A percentile compares a stretch with the other conserved stretches of the same genome.
These are phyloP conservation scores for Agelastica alni DNA, from an alignment of 2,888 invertebrate genomes.

Conservation along the genomic window DNA sequence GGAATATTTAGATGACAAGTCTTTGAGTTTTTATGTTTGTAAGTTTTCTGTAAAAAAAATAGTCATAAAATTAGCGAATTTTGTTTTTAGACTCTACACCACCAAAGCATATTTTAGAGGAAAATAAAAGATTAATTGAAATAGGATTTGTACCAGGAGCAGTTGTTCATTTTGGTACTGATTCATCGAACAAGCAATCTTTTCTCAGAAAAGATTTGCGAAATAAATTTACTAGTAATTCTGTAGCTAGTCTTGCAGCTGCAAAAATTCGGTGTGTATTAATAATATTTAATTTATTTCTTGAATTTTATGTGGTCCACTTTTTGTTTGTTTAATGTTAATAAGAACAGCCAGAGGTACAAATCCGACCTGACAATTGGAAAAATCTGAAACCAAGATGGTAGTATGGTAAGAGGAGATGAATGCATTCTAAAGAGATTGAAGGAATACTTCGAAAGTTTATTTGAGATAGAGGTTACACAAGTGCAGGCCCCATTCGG, in stretches of 20 bases:
- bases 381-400: too few species aligned
- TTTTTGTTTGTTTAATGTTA: too few species aligned
- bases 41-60: constrained; percentile 54
- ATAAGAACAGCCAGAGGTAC: too few species aligned
- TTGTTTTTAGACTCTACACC: constrained; percentile 75
- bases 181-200: constrained; percentile 48
- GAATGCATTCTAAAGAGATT: too few species aligned
- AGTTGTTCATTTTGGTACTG: constrained; percentile 71
- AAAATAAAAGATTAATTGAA: constrained; percentile 68
- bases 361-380: too few species aligned
- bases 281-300: too few species aligned
- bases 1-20: constrained; percentile 68
- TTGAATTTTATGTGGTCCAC: too few species aligned
- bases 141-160: constrained; percentile 79
- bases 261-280: constrained; percentile 64
- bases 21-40: constrained; percentile 78
- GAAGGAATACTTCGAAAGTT: too few species aligned
- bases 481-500: too few species aligned
- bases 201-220: constrained; percentile 66
- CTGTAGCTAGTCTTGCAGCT: constrained; percentile 70
- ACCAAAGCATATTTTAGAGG: constrained; percentile 71
- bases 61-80: neutral
- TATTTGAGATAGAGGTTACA: too few species aligned
- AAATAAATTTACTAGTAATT: constrained; percentile 66
- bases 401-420: too few species aligned